Evolutionary conservation across 2,797 vertebrate species (phyloP), one percentile per base, ranked within the genome.

Genomic region (Leptatherina wallacei): DNA sequence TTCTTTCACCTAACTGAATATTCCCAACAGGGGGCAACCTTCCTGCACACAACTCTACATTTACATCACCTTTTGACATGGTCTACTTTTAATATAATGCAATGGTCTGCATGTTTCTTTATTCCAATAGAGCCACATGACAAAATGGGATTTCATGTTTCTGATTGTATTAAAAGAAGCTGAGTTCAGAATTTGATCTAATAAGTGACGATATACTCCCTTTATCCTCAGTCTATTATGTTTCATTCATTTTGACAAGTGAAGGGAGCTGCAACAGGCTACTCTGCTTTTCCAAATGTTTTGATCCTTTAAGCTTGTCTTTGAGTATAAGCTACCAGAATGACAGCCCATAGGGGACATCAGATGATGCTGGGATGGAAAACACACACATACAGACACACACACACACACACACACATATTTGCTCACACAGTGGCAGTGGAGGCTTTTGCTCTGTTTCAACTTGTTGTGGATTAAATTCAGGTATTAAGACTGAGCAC

Each of bases 11-110:
- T 77, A 71, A 8, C 66, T 30, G 56, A 40, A 51, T 44, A 61
- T 82, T 64, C 22, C 82, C 88, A 88, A 80, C 68, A 94, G 94
- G 82, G 88, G 94, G 94, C 89, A 81, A 67, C 83, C 74, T 92
- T 89, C 71, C 67, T 58, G 69, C 85, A 91, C 56, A 14, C 47
- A 57, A 60, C 52, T 59, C 12, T 32, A 65, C 56, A 24, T n/a
- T 74, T 38, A 49, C 63, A 60, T 70, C 38, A 30, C 44, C 35
- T 79, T 59, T 13, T 63, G 71, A 72, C 61, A 61, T 36, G 44
- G 56, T 75, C n/a, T 16, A 56, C 6, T 32, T 56, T 67, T 36
- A 0, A 69, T 60, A 54, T 49, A 12, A 68, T 65, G 32, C 30
- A 9, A 22, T 69, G 52, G 36, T 72, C 2, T n/a, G 3, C 29